Evolutionary conservation across 2,888 invertebrate genomes (phyloP), one percentile per base, ranked within the genome.

Genomic region (Amblyjoppa fuscipennis): DNA sequence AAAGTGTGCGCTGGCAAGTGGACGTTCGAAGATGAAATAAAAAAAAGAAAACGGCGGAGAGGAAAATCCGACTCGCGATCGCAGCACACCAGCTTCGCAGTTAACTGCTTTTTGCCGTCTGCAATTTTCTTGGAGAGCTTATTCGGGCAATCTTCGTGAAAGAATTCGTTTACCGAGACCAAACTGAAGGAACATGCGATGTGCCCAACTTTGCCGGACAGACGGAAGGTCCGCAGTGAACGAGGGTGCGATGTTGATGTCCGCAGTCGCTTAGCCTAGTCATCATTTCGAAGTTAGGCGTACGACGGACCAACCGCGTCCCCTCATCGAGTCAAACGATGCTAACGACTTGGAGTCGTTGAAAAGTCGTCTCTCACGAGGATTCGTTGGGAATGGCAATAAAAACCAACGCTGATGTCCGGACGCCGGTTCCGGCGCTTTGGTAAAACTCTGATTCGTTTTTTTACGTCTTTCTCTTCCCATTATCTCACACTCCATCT

Each of bases 401-500:
- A 73, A 78, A 83, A 82, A 71, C 70, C 25, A 81, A 74, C 41
- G 45, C 59, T 38, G 81, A 75, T 71, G 45, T 49, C n/a, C 69
- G 41, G 51, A 61, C 75, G 38, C 34, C 25, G 38, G 68, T 74
- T 5, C 3, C 45, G 56, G 25, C 38, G 59, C 45, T 38, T 71
- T 25, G 53, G 56, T 41, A 31, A 41, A 20, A 68, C 53, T 68
- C 41, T 49, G n/a, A 25, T 11, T 16, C 45, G 49, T 71, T 45
- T 61, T 16, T 61, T 66, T 7, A 56, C 28, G 20, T 13, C 6
- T 38, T 25, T 16, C 16, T 7, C 28, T 34, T 49, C 68, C 41
- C 1, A 31, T 56, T 56, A 38, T 56, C 34, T 73, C 53, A 25
- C 38, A 53, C n/a, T 66, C 9, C n/a, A 34, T 28, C 20, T 25